Percentiles rank a stretch among this genome's conserved stretches.
phyloP scores from a whole-genome alignment of 2,113 vertebrate species.

The Enhydra lutris region DNA sequence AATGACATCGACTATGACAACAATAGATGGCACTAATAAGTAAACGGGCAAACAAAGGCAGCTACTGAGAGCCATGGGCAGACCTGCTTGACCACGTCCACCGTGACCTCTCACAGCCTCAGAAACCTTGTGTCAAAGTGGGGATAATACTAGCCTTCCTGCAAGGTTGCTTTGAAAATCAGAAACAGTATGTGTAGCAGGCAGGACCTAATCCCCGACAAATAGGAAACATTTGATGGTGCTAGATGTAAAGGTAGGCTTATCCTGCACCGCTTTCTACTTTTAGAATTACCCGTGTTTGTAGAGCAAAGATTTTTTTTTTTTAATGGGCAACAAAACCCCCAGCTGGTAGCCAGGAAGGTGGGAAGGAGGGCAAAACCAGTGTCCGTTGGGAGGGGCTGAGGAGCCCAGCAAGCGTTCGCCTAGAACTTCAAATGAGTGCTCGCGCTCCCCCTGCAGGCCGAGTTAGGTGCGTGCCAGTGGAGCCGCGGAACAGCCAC shows the following conservation, averaged over 20 bases:
- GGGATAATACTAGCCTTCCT: neutral
- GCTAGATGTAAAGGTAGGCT: neutral
- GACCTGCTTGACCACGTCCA: neutral
- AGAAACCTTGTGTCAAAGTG: neutral
- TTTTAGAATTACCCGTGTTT: neutral
- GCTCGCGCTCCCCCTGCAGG: conserved; percentile 26
- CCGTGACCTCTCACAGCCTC: neutral
- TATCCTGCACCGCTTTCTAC: neutral
- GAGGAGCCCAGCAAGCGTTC: fast-evolving
- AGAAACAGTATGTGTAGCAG: neutral
- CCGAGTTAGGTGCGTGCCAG: neutral
- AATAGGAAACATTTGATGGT: neutral
- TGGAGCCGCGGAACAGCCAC: neutral
- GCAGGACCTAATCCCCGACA: neutral
- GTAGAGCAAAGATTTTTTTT: neutral
- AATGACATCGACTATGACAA: neutral
- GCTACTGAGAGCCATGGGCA: neutral
- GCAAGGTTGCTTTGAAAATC: neutral
- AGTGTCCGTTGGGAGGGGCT: neutral
- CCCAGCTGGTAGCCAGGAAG: neutral
- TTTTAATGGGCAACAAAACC: neutral
- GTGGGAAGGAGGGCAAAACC: neutral
- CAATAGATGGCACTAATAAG: neutral
- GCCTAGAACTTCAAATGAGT: neutral
- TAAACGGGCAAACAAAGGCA: neutral